Evolutionary conservation across 1,140 invertebrate species (phyloP).

Genomic region (Procambarus clarkii): DNA sequence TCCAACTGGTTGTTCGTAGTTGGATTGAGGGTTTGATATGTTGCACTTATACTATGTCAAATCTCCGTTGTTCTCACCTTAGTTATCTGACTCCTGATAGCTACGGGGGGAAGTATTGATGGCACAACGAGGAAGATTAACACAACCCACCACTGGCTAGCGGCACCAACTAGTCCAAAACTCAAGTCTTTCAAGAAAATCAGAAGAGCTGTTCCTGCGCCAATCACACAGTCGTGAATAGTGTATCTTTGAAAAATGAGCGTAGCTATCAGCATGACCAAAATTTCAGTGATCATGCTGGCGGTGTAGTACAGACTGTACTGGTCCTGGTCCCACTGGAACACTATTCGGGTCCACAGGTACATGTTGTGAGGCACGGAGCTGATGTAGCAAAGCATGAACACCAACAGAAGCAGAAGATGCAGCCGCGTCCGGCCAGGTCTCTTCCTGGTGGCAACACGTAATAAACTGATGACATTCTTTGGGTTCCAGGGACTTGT

Average conservation of each 20-base stretch:
- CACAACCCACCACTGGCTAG: constrained; percentile 22
- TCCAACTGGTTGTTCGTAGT: too few relatives aligned
- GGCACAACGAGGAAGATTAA: not conserved
- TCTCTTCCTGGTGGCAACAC: not conserved
- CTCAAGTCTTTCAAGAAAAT: not conserved
- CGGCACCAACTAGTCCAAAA: not conserved
- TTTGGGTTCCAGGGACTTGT: constrained; percentile 4
- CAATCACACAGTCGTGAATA: constrained; percentile 3
- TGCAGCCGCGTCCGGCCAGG: not conserved
- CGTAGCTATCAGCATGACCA: not conserved
- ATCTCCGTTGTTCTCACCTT: not conserved
- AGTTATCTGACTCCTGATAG: not conserved
- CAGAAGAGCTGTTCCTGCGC: not conserved
- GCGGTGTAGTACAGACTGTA: constrained; percentile 13
- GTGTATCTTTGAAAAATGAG: too few relatives aligned
- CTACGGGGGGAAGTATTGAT: not conserved
- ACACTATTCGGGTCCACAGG: constrained; percentile 17
- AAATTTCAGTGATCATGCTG: not conserved
- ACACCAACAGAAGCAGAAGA: not conserved
- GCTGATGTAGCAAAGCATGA: not conserved
- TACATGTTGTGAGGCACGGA: constrained; percentile 4
- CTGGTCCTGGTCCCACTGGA: constrained; percentile 9
- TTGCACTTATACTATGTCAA: too few relatives aligned
- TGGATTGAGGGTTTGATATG: too few relatives aligned
- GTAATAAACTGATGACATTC: constrained; percentile 20